phyloP scores from a whole-genome alignment of 2,888 invertebrate species.

The Beris morrisii region DNA sequence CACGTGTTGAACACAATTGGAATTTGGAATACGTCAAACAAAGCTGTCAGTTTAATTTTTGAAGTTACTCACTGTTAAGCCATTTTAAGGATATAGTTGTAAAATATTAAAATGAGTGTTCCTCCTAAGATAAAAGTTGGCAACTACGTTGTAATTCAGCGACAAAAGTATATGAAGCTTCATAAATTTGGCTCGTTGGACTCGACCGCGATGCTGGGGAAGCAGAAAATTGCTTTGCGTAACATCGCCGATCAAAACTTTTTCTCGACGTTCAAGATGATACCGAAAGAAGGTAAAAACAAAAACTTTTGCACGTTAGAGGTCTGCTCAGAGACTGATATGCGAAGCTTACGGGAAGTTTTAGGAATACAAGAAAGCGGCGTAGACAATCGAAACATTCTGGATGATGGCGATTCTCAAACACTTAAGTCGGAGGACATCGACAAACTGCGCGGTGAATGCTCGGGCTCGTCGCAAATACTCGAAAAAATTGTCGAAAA shows the following conservation, averaged over 20 bases:
- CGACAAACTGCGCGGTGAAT: conserved; percentile 72
- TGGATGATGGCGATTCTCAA: conserved; percentile 75
- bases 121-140: conserved; percentile 62
- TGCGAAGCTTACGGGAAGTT: conserved; percentile 63
- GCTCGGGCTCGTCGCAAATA: conserved; percentile 78
- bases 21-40: not conserved
- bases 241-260: conserved; percentile 70
- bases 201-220: conserved; percentile 67
- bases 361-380: conserved; percentile 70
- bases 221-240: conserved; percentile 68
- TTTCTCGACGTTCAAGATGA: conserved; percentile 76
- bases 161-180: conserved; percentile 76
- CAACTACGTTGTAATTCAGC: conserved; percentile 74
- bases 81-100: too few relatives aligned
- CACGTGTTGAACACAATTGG: too few relatives aligned
- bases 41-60: not conserved
- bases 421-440: conserved; percentile 82
- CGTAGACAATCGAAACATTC: conserved; percentile 80
- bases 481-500: conserved; percentile 86
- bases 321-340: conserved; percentile 57
- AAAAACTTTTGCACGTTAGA: conserved; percentile 59
- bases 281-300: conserved; percentile 59
- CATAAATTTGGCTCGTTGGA: conserved; percentile 70
- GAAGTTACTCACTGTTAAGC: too few relatives aligned
- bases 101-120: conserved; percentile 11